A percentile compares a stretch with the other conserved stretches of the same genome.
Conservation (phyloP, 2,797 vertebrate species). For the Gobio occitaniae region DNA sequence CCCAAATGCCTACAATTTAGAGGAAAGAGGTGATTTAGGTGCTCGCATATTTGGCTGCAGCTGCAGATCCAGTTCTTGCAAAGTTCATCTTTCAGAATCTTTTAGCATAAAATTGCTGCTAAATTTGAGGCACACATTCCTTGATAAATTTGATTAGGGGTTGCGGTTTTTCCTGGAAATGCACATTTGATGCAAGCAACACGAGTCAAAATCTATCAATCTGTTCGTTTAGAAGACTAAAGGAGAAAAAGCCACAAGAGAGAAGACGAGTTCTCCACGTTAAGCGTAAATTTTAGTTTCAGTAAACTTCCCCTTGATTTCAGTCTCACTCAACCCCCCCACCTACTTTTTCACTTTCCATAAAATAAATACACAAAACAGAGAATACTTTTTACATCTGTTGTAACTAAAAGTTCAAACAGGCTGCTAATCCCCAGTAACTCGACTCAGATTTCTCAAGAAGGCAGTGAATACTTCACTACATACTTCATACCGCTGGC, state of each 20-base stretch:
- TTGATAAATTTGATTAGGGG: conserved; percentile 52
- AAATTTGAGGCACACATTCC: conserved; percentile 48
- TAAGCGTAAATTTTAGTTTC: neutral
- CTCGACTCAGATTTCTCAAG: conserved; percentile 37
- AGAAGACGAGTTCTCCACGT: conserved; percentile 36
- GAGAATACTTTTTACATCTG: conserved; percentile 61
- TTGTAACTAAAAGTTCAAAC: conserved; percentile 60
- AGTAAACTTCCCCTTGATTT: neutral
- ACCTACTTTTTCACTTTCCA: conserved; percentile 25
- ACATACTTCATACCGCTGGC: conserved; percentile 15
- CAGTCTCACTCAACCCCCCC: neutral
- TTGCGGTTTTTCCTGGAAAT: conserved; percentile 55
- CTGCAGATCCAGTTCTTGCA: conserved; percentile 14
- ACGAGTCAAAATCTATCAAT: conserved; percentile 22
- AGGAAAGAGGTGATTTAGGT: conserved; percentile 42
- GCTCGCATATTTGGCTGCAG: conserved; percentile 41
- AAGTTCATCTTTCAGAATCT: conserved; percentile 51
- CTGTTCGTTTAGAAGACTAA: conserved; percentile 21
- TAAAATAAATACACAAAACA: conserved; percentile 33
- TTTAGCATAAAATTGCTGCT: conserved; percentile 31
- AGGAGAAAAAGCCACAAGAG: conserved; percentile 36
- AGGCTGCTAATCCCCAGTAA: conserved; percentile 22
- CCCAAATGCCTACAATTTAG: conserved; percentile 38
- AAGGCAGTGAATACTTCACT: conserved; percentile 17
- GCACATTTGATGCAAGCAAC: conserved; percentile 37